These are phyloP conservation scores for Chamaetylas fuelleborni DNA, from an alignment of 2,113 vertebrate genomes.

Conservation along the genomic window DNA sequence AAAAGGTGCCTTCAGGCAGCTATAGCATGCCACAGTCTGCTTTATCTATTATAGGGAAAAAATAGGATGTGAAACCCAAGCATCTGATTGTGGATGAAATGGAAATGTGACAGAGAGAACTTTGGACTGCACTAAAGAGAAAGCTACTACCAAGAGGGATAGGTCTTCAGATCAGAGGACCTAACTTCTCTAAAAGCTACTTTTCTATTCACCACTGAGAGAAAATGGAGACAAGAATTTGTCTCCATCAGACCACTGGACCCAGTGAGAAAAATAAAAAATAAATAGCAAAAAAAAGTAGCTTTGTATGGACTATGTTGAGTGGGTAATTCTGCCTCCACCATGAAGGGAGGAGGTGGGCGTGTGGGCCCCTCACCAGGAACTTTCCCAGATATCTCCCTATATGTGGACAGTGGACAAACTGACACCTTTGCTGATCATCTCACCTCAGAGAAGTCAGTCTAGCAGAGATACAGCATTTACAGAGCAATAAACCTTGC, in stretches of 20 bases:
- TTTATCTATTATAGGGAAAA: not conserved
- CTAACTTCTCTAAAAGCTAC: not conserved
- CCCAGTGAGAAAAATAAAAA: not conserved
- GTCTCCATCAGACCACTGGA: not conserved
- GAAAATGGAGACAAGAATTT: not conserved
- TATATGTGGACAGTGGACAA: rapidly evolving
- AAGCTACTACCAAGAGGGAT: not conserved
- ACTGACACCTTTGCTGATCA: not conserved
- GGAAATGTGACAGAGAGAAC: not conserved
- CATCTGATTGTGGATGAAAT: not conserved
- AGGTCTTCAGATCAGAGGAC: not conserved
- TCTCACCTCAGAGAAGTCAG: not conserved
- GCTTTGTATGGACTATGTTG: not conserved
- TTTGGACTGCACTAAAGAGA: not conserved
- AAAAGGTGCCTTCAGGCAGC: not conserved
- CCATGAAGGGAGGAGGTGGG: not conserved
- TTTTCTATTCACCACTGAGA: not conserved
- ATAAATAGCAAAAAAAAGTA: not conserved
- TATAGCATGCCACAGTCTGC: not conserved
- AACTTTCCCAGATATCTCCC: not conserved
- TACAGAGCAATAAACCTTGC: not conserved
- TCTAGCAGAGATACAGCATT: not conserved
- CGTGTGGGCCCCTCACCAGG: not conserved
- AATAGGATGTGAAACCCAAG: not conserved
- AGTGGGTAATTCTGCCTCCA: not conserved